These are phyloP conservation scores for Neodon shergylaensis DNA, from an alignment of 2,113 vertebrate species.

Conservation along the genomic window DNA sequence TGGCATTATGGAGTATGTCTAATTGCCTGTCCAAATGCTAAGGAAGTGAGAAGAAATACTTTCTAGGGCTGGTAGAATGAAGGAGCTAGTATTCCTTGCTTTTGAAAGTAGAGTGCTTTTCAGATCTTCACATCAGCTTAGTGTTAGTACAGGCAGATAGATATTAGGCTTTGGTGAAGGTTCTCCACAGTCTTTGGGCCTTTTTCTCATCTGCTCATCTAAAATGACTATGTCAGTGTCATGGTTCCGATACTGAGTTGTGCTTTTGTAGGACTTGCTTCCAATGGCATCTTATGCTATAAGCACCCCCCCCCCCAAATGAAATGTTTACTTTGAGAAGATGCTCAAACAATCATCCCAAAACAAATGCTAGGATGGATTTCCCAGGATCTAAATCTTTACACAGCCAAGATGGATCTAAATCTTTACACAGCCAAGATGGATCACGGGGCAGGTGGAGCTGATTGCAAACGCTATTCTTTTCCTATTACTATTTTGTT, in stretches of 20 bases:
- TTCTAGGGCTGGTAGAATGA: neutral
- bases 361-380: neutral
- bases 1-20: neutral
- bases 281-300: neutral
- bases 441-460: neutral
- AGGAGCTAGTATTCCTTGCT: neutral
- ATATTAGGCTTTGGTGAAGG: neutral
- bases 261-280: neutral
- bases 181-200: too few species aligned
- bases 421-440: too few species aligned
- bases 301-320: neutral
- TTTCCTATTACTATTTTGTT: neutral
- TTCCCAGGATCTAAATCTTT: neutral
- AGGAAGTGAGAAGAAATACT: neutral
- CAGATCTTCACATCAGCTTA: neutral
- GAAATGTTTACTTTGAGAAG: neutral
- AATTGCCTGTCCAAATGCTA: neutral
- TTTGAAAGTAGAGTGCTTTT: neutral
- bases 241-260: neutral
- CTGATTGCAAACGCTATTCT: neutral
- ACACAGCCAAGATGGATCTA: too few species aligned
- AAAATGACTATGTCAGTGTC: neutral
- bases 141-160: neutral
- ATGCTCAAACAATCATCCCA: neutral
- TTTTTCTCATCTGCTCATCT: neutral